A percentile compares a stretch with the other conserved stretches of the same genome.
phyloP scores from a whole-genome alignment of 2,113 vertebrate genomes.

The Cryptotis parvus region DNA sequence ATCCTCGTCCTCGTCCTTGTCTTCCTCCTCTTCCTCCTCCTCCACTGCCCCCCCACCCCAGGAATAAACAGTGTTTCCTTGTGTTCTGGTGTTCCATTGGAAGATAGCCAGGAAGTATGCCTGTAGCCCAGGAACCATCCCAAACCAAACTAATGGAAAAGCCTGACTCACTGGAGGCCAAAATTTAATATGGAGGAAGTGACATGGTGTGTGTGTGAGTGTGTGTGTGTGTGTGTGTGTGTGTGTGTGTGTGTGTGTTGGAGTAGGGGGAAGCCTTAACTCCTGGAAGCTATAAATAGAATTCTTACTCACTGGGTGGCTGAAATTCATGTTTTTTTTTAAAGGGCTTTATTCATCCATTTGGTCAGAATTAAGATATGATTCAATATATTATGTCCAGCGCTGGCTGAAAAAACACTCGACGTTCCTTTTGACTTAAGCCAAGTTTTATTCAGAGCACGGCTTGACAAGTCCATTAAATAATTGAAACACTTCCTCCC shows the following conservation, averaged over 20 bases:
- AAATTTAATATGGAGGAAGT: constrained; percentile 73
- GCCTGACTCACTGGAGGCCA: constrained; percentile 72
- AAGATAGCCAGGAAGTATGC: constrained; percentile 63
- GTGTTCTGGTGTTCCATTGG: constrained; percentile 61
- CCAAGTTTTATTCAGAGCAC: constrained; percentile 74
- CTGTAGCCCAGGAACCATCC: constrained; percentile 64
- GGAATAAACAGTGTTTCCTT: constrained; percentile 49
- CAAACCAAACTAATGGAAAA: constrained; percentile 74
- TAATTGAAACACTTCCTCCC: constrained; percentile 42
- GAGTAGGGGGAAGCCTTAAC: constrained; percentile 72
- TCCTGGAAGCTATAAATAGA: constrained; percentile 79
- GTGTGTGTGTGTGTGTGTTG: background rate
- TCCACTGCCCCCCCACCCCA: background rate
- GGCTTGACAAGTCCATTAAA: constrained; percentile 64
- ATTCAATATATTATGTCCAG: constrained; percentile 62
- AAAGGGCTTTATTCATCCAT: constrained; percentile 78
- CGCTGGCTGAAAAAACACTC: constrained; percentile 58
- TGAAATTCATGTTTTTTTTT: constrained; percentile 71
- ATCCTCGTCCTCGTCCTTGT: background rate
- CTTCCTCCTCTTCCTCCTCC: background rate
- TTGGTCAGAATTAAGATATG: constrained; percentile 79
- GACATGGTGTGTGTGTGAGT: constrained; percentile 46
- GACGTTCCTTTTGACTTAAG: constrained; percentile 56
- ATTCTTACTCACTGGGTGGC: constrained; percentile 76
- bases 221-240: background rate